Base-by-base conservation (phyloP, 2,888 invertebrate genomes). In the Schizotus pectinicornis region DNA sequence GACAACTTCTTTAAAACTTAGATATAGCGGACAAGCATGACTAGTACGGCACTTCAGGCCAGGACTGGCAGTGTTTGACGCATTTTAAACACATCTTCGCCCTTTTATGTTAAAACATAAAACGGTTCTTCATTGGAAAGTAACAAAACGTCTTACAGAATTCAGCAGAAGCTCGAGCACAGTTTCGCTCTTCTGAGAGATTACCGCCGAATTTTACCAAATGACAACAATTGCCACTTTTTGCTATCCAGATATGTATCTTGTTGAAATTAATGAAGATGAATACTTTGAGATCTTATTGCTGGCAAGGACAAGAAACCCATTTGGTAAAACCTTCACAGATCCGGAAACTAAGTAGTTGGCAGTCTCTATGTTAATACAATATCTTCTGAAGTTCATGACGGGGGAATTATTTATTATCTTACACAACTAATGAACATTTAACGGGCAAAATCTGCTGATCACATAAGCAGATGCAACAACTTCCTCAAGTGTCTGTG, bases 1-100 rank as follows among this genome's bases (percentile, higher is more conserved):
- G 48, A 59, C 42, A 41, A 55, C 49, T 49, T 54, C 14, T 22
- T 56, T 45, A 9, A 32, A 54, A 58, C 53, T 43, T 56, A 56
- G n/a, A 56, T 32, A 46, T 54, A 59, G 54, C 59, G 50, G 43
- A 57, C 47, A 67, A 67, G 64, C 67, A 63, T 55, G 30, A 56
- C 58, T 62, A 61, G 42, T 53, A 43, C 61, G 65, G 65, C 65
- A 62, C 58, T 59, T 64, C 50, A 54, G 63, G 67, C 67, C 67
- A 64, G 56, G 53, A 61, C 63, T 62, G 67, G 67, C 67, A 67
- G 67, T 67, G 67, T 67, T 59, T 67, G 58, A 59, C 58, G 61
- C 62, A 59, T 60, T 52, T 58, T 61, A 52, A 14, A 33, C 30
- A 37, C 48, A 55, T 56, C 48, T 55, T 53, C 12, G 43, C 41